Evolutionary conservation across 1,140 invertebrate genomes (phyloP).

Genomic region (Ericerus pela): DNA sequence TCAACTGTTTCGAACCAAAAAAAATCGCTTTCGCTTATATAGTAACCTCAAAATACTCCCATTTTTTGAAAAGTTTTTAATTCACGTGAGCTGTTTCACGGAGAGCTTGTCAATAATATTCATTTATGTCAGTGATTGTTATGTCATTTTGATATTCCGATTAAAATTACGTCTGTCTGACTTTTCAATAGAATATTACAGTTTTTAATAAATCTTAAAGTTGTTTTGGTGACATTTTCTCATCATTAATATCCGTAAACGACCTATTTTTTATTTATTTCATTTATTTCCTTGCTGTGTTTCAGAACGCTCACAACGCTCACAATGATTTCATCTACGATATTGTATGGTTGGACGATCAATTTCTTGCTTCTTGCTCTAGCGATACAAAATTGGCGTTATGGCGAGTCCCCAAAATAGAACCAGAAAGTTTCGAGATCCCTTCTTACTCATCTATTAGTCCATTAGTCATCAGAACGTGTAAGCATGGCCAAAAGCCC

Average conservation of each 20-base stretch:
- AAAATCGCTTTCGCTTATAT: too few species aligned
- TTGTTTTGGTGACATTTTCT: too few species aligned
- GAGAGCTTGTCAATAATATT: too few species aligned
- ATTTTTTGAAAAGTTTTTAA: too few species aligned
- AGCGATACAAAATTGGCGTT: slow-evolving; percentile 72
- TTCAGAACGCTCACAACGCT: slow-evolving; percentile 31
- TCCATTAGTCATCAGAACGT: slow-evolving; percentile 59
- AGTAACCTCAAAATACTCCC: too few species aligned
- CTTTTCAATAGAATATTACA: too few species aligned
- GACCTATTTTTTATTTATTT: background rate
- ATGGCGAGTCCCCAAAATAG: slow-evolving; percentile 51
- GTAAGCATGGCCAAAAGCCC: slow-evolving; percentile 58
- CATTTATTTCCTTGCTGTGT: background rate
- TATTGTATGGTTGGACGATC: slow-evolving; percentile 90
- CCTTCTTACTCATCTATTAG: slow-evolving; percentile 34
- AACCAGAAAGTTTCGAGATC: slow-evolving; percentile 29
- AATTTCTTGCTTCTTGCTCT: slow-evolving; percentile 84
- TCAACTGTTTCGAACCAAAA: too few species aligned
- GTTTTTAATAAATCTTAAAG: too few species aligned
- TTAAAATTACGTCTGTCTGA: too few species aligned
- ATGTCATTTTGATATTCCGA: too few species aligned
- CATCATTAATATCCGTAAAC: slow-evolving; percentile 1
- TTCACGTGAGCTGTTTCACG: too few species aligned
- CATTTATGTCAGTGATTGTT: too few species aligned
- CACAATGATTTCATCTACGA: slow-evolving; percentile 93